phyloP scores from a whole-genome alignment of 37 sponge, comb jelly and placozoan species.

The Halichondria panicea region DNA sequence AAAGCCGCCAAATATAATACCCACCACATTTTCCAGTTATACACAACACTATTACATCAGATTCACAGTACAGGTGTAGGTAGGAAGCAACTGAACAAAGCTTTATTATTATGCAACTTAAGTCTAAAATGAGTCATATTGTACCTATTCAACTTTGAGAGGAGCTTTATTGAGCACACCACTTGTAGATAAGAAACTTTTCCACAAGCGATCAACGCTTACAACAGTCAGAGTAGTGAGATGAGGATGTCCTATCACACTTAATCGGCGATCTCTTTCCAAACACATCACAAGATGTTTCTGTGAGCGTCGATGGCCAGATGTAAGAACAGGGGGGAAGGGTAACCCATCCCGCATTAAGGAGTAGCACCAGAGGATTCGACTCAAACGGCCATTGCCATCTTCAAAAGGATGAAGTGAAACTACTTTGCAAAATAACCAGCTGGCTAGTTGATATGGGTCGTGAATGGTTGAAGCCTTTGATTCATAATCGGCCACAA shows the following conservation, averaged over 20 bases:
- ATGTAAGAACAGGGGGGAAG: not conserved
- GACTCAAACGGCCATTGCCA: conserved; percentile 14
- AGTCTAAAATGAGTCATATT: too few species aligned
- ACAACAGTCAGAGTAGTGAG: not conserved
- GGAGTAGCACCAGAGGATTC: conserved; percentile 4
- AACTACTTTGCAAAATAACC: conserved; percentile 6
- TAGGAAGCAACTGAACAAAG: too few species aligned
- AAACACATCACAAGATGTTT: not conserved
- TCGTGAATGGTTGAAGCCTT: not conserved
- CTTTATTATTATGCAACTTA: too few species aligned
- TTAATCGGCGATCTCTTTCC: not conserved
- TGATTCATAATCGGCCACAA: not conserved
- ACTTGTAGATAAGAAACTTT: conserved; percentile 5
- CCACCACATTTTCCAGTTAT: too few species aligned
- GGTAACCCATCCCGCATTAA: conserved; percentile 17
- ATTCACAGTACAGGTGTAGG: too few species aligned
- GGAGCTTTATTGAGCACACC: too few species aligned
- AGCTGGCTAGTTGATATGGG: conserved; percentile 18
- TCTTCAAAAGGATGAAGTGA: conserved; percentile 29
- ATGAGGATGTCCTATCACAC: not conserved
- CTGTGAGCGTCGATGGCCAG: not conserved
- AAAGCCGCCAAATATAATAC: too few species aligned
- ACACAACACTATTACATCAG: too few species aligned
- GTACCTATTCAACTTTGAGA: too few species aligned
- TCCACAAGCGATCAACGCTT: not conserved